phyloP scores from a whole-genome alignment of 1,140 invertebrate genomes.

The Drosophila eugracilis region DNA sequence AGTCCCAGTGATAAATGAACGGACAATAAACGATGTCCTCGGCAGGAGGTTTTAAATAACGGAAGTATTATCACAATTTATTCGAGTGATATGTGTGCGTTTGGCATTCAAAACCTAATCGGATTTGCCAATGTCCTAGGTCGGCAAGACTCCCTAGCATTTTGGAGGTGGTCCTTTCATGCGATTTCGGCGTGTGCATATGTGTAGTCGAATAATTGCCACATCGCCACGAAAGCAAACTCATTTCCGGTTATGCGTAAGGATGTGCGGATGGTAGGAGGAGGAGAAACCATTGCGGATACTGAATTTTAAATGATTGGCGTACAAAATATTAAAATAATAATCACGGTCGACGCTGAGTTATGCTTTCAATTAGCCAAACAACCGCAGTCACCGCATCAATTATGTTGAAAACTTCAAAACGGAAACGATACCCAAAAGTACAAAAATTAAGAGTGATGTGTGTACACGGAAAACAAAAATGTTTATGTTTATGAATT shows the following conservation, averaged over 20 bases:
- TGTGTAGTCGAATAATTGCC: constrained; percentile 39
- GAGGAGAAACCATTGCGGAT: constrained; percentile 29
- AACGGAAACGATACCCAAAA: constrained; percentile 54
- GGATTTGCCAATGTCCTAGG: constrained; percentile 45
- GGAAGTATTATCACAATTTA: constrained; percentile 70
- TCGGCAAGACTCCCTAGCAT: constrained; percentile 23
- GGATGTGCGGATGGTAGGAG: constrained; percentile 4
- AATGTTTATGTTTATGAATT: not conserved
- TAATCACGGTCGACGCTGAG: constrained; percentile 47
- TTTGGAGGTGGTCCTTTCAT: constrained; percentile 32
- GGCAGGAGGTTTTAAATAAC: constrained; percentile 50
- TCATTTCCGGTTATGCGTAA: constrained; percentile 71
- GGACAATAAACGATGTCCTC: constrained; percentile 58
- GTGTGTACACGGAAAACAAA: not conserved
- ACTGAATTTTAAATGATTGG: constrained; percentile 65
- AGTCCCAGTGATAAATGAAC: constrained; percentile 54
- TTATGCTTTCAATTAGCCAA: constrained; percentile 74
- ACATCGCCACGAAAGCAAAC: constrained; percentile 67
- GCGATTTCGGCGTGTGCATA: not conserved
- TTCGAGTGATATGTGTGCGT: constrained; percentile 50
- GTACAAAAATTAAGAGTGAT: constrained; percentile 18
- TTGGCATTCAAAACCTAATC: constrained; percentile 44
- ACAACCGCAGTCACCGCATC: constrained; percentile 69
- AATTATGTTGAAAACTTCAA: constrained; percentile 70
- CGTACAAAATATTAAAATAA: constrained; percentile 65